Conservation (phyloP, 1,140 invertebrate genomes). For the Micrasema longulum region DNA sequence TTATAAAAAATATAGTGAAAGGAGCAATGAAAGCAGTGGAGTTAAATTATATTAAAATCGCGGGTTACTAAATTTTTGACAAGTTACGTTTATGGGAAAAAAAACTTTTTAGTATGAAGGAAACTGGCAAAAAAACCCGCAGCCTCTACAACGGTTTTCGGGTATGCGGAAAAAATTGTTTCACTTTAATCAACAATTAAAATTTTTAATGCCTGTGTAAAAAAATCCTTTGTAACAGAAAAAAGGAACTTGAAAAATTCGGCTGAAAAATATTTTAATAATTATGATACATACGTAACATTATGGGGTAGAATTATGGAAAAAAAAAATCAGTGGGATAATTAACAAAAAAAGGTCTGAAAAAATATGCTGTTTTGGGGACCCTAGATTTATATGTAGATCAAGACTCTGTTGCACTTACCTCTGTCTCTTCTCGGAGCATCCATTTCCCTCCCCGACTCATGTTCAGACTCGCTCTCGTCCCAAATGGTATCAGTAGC, state of each 20-base stretch:
- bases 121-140: too few relatives aligned
- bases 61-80: too few relatives aligned
- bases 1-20: too few relatives aligned
- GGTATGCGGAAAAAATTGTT: too few relatives aligned
- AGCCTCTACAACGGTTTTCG: too few relatives aligned
- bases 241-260: background rate
- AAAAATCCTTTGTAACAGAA: background rate
- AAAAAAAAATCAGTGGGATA: background rate
- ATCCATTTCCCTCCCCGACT: conserved; percentile 63
- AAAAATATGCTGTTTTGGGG: background rate
- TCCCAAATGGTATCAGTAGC: conserved; percentile 87
- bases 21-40: too few relatives aligned
- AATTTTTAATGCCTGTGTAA: background rate
- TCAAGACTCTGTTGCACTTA: background rate
- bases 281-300: background rate
- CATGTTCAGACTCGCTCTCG: conserved; percentile 86
- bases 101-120: too few relatives aligned
- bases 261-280: too few relatives aligned
- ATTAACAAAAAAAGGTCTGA: background rate
- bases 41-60: too few relatives aligned
- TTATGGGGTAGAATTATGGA: background rate
- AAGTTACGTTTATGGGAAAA: too few relatives aligned
- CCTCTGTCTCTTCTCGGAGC: conserved; percentile 74
- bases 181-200: too few relatives aligned
- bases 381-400: background rate